Evolutionary conservation across 2,888 invertebrate species (phyloP), one percentile per base, ranked within the genome.

Genomic region (Melanostoma scalare): DNA sequence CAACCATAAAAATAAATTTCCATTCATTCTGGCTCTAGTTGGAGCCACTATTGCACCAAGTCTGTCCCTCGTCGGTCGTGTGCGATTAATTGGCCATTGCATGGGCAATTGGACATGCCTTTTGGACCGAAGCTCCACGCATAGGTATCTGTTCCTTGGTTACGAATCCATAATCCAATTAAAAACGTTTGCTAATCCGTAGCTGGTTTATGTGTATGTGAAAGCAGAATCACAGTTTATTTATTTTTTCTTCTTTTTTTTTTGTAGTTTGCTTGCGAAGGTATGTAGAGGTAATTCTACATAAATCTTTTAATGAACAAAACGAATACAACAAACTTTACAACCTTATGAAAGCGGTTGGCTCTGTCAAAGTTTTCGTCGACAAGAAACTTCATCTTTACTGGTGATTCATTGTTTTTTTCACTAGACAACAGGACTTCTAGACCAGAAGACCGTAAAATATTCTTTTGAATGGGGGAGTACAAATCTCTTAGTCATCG

Each of bases 121-220:
- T 36, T 63, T 63, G 38, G 38, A 35, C 44, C 50, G 6, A 46
- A 3, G 42, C 42, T 48, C 53, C n/a, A 56, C 52, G 67, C 61
- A 56, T 53, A 20, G 20, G 20, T 20, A 68, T 73, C 77, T 71
- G 55, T 60, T 50, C 33, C 46, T 40, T 33, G 6, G 3, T 63
- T 78, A 68, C 46, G 73, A 73, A 63, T 69, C 82, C 68, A 82
- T 82, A 82, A 82, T 82, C 82, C 82, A 82, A 82, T 82, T 82
- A 82, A 77, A 63, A 77, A 42, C 65, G 69, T 69, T 78, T 63
- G 52, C 46, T 40, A 53, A 67, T 72, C 50, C 5, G 38, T 52
- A 46, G 38, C 33, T 46, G 20, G 20, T 20, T 20, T 20, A 20
- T 8, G 46, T 10, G 35, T 8, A 35, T 33, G 6, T 35, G n/a